phyloP scores from a whole-genome alignment of 2,113 vertebrate species.

The Tragelaphus imberbis region DNA sequence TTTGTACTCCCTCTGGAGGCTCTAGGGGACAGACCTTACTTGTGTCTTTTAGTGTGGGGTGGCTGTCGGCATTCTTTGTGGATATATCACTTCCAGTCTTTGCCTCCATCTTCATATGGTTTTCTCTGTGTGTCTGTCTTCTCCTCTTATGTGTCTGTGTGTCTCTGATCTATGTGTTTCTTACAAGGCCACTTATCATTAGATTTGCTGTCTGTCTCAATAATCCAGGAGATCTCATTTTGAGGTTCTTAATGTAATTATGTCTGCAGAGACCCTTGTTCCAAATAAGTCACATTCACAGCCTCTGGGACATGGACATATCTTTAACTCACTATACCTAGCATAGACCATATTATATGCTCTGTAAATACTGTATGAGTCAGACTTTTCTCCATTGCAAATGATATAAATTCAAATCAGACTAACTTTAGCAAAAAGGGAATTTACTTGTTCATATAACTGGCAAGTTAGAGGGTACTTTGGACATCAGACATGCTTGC shows the following conservation, averaged over 20 bases:
- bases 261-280: neutral
- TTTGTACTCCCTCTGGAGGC: neutral
- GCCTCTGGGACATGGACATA: neutral
- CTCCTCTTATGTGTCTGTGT: neutral
- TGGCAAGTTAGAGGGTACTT: neutral
- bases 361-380: neutral
- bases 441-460: neutral
- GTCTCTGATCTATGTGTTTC: neutral
- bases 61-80: neutral
- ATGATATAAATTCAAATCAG: neutral
- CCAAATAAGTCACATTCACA: neutral
- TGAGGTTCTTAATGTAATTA: neutral
- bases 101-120: neutral
- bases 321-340: neutral
- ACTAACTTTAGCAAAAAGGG: neutral
- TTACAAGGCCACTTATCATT: neutral
- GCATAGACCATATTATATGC: neutral
- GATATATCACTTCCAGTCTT: neutral
- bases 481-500: neutral
- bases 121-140: neutral
- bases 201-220: neutral
- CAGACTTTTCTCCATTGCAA: neutral
- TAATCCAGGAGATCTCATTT: neutral
- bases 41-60: neutral
- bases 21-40: neutral